These are phyloP conservation scores for Vanacampus margaritifer DNA, from an alignment of 2,113 vertebrate species.

Conservation along the genomic window DNA sequence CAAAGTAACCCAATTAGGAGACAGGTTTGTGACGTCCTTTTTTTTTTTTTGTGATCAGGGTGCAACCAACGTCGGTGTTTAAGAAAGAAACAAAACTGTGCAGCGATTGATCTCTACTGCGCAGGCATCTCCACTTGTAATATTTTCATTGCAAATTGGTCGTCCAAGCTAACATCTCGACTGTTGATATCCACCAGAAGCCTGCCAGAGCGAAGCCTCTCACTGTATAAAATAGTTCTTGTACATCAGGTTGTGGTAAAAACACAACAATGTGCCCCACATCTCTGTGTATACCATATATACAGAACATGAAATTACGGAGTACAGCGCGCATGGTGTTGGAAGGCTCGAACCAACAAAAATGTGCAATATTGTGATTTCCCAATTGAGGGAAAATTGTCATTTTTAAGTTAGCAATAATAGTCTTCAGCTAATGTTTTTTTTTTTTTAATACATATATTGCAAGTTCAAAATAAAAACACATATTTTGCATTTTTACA, in stretches of 20 bases:
- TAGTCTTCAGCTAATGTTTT: slow-evolving; percentile 65
- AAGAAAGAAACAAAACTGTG: slow-evolving; percentile 16
- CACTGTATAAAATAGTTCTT: slow-evolving; percentile 61
- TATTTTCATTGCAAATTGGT: slow-evolving; percentile 35
- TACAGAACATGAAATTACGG: slow-evolving; percentile 67
- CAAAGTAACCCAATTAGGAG: slow-evolving; percentile 37
- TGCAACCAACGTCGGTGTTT: slow-evolving; percentile 50
- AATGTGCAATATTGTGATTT: slow-evolving; percentile 77
- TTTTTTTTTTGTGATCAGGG: slow-evolving; percentile 40
- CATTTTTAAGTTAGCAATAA: slow-evolving; percentile 70
- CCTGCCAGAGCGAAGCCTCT: slow-evolving; percentile 56
- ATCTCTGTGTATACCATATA: slow-evolving; percentile 61
- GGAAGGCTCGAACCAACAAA: slow-evolving; percentile 74
- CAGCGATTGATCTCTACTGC: slow-evolving; percentile 34
- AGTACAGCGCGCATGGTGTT: slow-evolving; percentile 72
- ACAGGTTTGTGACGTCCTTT: slow-evolving; percentile 27
- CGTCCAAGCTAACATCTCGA: slow-evolving; percentile 66
- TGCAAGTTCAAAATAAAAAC: slow-evolving; percentile 74
- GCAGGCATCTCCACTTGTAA: slow-evolving; percentile 41
- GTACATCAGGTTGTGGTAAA: slow-evolving; percentile 62
- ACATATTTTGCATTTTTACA: slow-evolving; percentile 76
- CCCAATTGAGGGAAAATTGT: slow-evolving; percentile 72
- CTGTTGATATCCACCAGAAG: slow-evolving; percentile 63
- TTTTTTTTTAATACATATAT: slow-evolving; percentile 69
- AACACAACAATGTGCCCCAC: slow-evolving; percentile 64